Percentiles rank a stretch among this genome's conserved stretches.
phyloP scores from a whole-genome alignment of 2,888 invertebrate species.

The Polymixis flavicincta region DNA sequence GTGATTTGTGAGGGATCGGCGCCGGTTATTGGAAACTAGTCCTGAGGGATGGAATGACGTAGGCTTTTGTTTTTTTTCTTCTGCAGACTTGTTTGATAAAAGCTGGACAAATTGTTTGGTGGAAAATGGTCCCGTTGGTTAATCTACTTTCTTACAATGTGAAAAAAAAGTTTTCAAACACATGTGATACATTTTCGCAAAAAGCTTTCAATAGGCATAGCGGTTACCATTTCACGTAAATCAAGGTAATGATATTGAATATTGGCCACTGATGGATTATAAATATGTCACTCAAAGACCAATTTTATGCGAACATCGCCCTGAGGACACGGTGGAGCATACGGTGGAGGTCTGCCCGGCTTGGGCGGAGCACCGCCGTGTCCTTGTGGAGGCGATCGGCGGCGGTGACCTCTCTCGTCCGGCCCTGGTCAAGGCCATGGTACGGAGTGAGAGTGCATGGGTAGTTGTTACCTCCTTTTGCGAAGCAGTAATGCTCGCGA shows the following conservation, averaged over 20 bases:
- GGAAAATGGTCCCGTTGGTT: not conserved
- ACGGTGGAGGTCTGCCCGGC: no score
- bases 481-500: no score
- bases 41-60: not conserved
- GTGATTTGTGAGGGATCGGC: conserved; percentile 50
- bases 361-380: no score
- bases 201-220: not conserved
- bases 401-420: no score
- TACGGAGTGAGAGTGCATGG: no score
- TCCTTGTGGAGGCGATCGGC: no score
- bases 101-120: not conserved
- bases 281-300: not conserved
- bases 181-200: not conserved
- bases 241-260: not conserved
- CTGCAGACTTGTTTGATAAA: not conserved
- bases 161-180: no score
- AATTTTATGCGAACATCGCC: no score
- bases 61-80: not conserved
- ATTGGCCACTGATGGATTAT: not conserved
- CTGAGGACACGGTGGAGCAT: no score
- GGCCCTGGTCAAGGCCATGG: no score
- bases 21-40: conserved; percentile 29
- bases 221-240: not conserved
- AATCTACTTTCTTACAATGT: not conserved
- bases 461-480: no score